A percentile compares a stretch with the other conserved stretches of the same genome.
phyloP scores from a whole-genome alignment of 2,113 vertebrate genomes.

The Urocolius indicus region DNA sequence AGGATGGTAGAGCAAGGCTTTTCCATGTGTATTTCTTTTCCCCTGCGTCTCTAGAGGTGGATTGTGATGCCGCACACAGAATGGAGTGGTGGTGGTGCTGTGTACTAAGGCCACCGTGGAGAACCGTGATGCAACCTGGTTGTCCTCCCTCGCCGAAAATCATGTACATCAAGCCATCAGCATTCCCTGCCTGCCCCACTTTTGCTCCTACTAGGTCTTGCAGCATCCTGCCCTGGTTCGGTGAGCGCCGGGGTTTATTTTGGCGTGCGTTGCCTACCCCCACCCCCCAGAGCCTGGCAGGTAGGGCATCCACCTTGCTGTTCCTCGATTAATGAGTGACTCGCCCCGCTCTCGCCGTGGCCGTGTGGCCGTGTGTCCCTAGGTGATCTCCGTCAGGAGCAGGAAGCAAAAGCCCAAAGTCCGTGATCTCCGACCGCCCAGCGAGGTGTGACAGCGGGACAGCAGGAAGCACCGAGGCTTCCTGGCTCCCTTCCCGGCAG shows the following conservation, averaged over 20 bases:
- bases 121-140: accelerated
- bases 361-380: no score
- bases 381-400: not conserved
- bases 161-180: accelerated
- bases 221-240: not conserved
- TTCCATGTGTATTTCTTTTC: not conserved
- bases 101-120: not conserved
- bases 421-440: accelerated
- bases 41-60: not conserved
- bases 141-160: not conserved
- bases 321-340: slow-evolving; percentile 22
- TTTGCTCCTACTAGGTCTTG: not conserved
- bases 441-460: not conserved
- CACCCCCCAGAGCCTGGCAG: accelerated
- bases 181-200: not conserved
- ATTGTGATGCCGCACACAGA: not conserved
- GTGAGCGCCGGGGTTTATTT: not conserved
- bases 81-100: not conserved
- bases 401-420: slow-evolving; percentile 50
- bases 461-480: slow-evolving; percentile 1
- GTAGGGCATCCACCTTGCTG: not conserved
- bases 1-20: not conserved
- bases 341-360: not conserved
- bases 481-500: not conserved
- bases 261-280: accelerated